A percentile compares a stretch with the other conserved stretches of the same genome.
Conservation (phyloP, 2,113 vertebrate genomes). For the Daubentonia madagascariensis region DNA sequence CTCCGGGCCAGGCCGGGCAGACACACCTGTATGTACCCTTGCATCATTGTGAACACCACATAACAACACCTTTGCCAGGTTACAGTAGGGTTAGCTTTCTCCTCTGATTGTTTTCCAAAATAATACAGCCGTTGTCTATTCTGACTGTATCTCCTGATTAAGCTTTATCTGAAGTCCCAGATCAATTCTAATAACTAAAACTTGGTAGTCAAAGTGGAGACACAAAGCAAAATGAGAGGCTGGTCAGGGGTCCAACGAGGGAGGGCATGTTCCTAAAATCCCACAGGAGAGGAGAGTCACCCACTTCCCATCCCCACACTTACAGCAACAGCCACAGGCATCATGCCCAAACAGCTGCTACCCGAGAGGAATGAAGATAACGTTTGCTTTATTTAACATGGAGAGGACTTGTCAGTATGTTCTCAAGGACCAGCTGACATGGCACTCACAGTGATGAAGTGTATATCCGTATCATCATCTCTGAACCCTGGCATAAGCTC, state of each 20-base stretch:
- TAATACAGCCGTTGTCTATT: accelerated
- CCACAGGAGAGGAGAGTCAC: background rate
- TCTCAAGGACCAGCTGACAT: accelerated
- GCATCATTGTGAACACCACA: accelerated
- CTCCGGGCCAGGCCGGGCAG: background rate
- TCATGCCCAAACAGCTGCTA: accelerated
- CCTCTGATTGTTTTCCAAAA: background rate
- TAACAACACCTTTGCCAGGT: background rate
- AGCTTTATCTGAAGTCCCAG: no score
- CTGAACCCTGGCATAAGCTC: background rate
- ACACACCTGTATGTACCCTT: accelerated
- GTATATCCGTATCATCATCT: accelerated
- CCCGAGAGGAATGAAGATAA: background rate
- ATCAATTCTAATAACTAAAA: background rate
- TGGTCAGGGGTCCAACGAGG: accelerated
- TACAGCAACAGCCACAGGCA: no score
- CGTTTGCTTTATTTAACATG: background rate
- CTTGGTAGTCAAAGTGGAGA: background rate
- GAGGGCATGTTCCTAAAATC: no score
- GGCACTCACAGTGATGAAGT: accelerated
- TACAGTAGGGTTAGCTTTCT: accelerated
- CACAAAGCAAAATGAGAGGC: no score
- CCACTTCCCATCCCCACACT: accelerated
- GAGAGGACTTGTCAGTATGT: background rate
- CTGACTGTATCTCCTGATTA: background rate